These are phyloP conservation scores for Agrilus planipennis DNA, from an alignment of 1,140 invertebrate genomes.

Conservation along the genomic window DNA sequence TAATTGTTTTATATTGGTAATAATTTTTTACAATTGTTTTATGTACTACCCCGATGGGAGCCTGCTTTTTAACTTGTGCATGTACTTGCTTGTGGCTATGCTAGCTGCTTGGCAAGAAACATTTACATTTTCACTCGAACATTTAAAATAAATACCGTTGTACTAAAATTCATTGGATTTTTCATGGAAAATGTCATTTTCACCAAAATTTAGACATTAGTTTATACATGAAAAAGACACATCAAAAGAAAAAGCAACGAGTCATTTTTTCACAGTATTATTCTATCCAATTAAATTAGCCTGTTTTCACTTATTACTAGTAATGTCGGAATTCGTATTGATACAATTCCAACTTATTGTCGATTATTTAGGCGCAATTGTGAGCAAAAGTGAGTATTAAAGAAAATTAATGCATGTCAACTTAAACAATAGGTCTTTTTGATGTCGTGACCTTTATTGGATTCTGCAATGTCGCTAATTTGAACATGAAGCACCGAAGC, in stretches of 20 bases:
- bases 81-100: constrained; percentile 30
- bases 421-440: constrained; percentile 13
- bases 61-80: constrained; percentile 27
- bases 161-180: no score
- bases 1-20: constrained; percentile 5
- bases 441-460: constrained; percentile 18
- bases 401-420: background rate
- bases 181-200: no score
- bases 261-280: no score
- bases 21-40: constrained; percentile 2
- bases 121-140: no score
- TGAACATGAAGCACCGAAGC: constrained; percentile 18
- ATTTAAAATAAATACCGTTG: no score
- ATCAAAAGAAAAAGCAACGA: no score
- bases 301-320: constrained; percentile 30
- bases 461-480: constrained; percentile 23
- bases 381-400: background rate
- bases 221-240: no score
- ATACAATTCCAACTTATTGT: no score
- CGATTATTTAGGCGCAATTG: constrained; percentile 1
- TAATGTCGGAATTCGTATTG: constrained; percentile 22
- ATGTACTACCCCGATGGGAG: constrained; percentile 17
- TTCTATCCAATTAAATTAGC: constrained; percentile 38
- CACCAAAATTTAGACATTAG: no score
- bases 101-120: constrained; percentile 22